Conservation (phyloP, 2,888 invertebrate genomes). For the Tinea semifulvella region DNA sequence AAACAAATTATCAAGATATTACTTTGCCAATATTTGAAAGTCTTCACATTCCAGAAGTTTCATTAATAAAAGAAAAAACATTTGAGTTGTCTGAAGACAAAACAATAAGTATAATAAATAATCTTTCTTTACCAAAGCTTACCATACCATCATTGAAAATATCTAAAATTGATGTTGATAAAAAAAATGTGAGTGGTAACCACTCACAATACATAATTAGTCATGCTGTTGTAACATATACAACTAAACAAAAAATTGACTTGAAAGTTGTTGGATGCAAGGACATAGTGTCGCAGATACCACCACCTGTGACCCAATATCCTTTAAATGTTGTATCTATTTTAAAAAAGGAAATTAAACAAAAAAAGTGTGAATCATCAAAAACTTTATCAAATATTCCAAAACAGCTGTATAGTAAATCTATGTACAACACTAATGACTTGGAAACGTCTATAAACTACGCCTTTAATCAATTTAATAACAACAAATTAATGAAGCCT, state of each 20-base stretch:
- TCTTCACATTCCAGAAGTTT: slow-evolving; percentile 54
- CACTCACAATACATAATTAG: slow-evolving; percentile 44
- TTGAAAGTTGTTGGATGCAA: slow-evolving; percentile 43
- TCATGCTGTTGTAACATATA: slow-evolving; percentile 48
- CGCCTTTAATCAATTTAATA: slow-evolving; percentile 25
- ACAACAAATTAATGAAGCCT: slow-evolving; percentile 49
- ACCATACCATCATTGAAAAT: slow-evolving; percentile 29
- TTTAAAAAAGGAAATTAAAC: slow-evolving; percentile 38
- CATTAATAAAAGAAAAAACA: slow-evolving; percentile 39
- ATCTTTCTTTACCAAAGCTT: slow-evolving; percentile 29
- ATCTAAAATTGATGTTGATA: slow-evolving; percentile 22
- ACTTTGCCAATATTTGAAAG: slow-evolving; percentile 31
- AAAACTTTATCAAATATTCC: not conserved
- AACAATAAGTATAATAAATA: slow-evolving; percentile 24
- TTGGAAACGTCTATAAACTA: not conserved
- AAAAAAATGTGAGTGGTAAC: slow-evolving; percentile 28
- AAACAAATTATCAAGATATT: slow-evolving; percentile 13
- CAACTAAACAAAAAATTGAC: slow-evolving; percentile 48
- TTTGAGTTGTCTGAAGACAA: slow-evolving; percentile 31
- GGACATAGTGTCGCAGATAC: slow-evolving; percentile 28
- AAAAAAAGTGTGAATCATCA: not conserved
- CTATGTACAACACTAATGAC: not conserved
- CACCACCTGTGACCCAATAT: slow-evolving; percentile 37
- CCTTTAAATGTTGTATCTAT: slow-evolving; percentile 50
- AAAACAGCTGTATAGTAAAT: not conserved